phyloP scores from a whole-genome alignment of 2,113 vertebrate genomes.

The Mesoclemmys tuberculata region DNA sequence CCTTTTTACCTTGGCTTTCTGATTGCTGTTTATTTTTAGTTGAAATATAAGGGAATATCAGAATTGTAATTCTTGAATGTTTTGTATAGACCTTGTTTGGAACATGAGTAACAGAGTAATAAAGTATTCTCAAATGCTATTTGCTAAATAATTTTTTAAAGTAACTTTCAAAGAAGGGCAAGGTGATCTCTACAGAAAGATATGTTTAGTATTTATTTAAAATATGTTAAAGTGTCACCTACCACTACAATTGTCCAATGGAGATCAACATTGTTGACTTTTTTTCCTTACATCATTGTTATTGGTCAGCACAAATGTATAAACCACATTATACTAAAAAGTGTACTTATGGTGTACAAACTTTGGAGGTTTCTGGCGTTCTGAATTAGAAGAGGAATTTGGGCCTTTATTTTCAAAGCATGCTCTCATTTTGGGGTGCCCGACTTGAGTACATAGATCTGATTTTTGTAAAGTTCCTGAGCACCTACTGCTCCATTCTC shows the following conservation, averaged over 20 bases:
- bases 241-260: not conserved
- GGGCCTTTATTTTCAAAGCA: not conserved
- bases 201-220: not conserved
- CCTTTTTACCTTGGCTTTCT: not conserved
- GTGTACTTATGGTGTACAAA: not conserved
- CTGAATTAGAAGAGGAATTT: not conserved
- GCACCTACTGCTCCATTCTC: not conserved
- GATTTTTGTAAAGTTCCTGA: not conserved
- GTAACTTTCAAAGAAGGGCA: not conserved
- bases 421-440: not conserved
- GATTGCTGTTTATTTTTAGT: not conserved
- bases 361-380: not conserved
- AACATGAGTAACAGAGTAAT: not conserved
- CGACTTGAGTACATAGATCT: not conserved
- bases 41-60: not conserved
- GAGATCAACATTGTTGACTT: not conserved
- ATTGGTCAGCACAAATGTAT: not conserved
- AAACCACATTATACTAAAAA: not conserved
- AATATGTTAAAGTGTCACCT: not conserved
- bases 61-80: not conserved
- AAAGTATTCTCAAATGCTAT: not conserved
- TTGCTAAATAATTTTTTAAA: not conserved
- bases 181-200: not conserved
- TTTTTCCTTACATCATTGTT: not conserved
- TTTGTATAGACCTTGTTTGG: not conserved